Evolutionary conservation across 1,140 invertebrate species (phyloP).

Genomic region (Limonius californicus): DNA sequence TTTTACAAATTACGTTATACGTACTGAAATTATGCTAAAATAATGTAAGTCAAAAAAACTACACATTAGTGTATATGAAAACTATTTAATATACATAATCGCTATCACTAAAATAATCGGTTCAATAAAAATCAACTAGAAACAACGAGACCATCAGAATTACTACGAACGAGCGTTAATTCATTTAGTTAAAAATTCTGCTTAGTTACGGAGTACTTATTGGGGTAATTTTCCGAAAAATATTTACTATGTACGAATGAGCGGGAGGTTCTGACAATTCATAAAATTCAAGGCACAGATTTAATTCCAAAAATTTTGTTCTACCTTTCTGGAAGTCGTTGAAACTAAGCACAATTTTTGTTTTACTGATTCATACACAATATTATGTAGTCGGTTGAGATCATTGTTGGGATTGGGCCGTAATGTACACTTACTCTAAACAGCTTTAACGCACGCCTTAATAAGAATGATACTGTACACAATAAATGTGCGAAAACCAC

Average conservation of each 20-base stretch:
- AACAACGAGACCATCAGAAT: constrained; percentile 10
- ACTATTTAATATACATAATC: constrained; percentile 6
- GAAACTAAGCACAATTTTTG: constrained; percentile 9
- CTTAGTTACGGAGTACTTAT: neutral
- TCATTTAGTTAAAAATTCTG: neutral
- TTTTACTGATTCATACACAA: neutral
- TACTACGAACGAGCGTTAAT: neutral
- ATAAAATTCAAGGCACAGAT: constrained; percentile 11
- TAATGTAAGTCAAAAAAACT: constrained; percentile 22
- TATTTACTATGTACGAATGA: neutral
- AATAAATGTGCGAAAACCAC: neutral
- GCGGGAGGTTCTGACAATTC: neutral
- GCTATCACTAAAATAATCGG: neutral
- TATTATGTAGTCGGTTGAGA: constrained; percentile 2
- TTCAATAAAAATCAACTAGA: constrained; percentile 9
- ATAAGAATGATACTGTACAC: constrained; percentile 8
- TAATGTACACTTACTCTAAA: constrained; percentile 10
- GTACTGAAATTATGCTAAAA: constrained; percentile 25
- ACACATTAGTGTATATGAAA: constrained; percentile 31
- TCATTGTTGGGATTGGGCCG: constrained; percentile 11
- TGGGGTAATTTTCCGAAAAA: neutral
- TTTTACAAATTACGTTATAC: constrained; percentile 28
- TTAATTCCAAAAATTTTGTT: neutral
- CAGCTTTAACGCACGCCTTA: constrained; percentile 5
- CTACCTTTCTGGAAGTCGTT: neutral